Evolutionary conservation across 2,888 invertebrate species (phyloP).

Genomic region (Leucozona laternaria): DNA sequence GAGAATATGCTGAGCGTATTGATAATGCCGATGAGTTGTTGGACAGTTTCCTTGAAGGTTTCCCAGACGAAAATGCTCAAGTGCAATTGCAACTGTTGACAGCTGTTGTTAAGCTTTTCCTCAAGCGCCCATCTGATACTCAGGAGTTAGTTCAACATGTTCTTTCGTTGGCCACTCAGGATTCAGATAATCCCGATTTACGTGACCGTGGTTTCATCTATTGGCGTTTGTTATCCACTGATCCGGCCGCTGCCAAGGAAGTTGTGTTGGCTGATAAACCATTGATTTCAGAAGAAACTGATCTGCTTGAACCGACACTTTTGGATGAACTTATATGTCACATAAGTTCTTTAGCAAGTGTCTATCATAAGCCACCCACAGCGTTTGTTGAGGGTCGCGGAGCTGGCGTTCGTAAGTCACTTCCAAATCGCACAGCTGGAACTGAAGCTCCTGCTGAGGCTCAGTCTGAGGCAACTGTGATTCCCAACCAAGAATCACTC

Average conservation of each 20-base stretch:
- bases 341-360: slow-evolving; percentile 98
- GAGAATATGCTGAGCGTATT: slow-evolving; percentile 99
- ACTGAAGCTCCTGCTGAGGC: slow-evolving; percentile 78
- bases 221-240: slow-evolving; percentile 99
- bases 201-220: slow-evolving; percentile 99
- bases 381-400: slow-evolving; percentile 97
- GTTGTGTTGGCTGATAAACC: slow-evolving; percentile 99
- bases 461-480: slow-evolving; percentile 85
- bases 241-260: slow-evolving; percentile 99
- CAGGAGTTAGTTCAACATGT: slow-evolving; percentile 99
- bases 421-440: slow-evolving; percentile 87
- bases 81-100: slow-evolving; percentile 98
- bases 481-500: slow-evolving; percentile 94
- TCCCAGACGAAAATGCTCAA: slow-evolving; percentile 98
- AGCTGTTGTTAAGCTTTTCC: slow-evolving; percentile 98
- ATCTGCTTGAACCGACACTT: slow-evolving; percentile 97
- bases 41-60: slow-evolving; percentile 99
- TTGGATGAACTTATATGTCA: slow-evolving; percentile 99
- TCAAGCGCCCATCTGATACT: slow-evolving; percentile 98
- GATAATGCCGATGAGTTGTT: slow-evolving; percentile 99
- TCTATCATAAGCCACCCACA: slow-evolving; percentile 99
- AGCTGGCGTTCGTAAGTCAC: slow-evolving; percentile 91
- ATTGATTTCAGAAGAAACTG: slow-evolving; percentile 99
- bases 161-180: slow-evolving; percentile 93
- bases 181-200: slow-evolving; percentile 99